Conservation (phyloP, 2,888 invertebrate species). For the Allacma fusca region DNA sequence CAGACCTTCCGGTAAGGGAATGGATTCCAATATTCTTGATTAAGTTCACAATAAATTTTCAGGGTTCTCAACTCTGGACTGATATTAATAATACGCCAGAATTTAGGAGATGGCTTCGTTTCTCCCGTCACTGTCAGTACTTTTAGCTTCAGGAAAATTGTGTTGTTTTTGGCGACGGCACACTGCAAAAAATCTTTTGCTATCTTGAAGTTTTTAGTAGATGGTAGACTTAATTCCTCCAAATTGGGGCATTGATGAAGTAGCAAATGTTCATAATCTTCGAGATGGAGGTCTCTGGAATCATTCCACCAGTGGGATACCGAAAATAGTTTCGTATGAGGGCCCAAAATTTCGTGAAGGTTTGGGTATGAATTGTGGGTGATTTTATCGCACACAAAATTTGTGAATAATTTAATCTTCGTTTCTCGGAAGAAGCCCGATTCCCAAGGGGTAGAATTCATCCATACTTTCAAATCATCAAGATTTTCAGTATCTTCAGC, state of each 20-base stretch:
- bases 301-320: slow-evolving; percentile 28
- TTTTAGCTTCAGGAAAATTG: not conserved
- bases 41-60: slow-evolving; percentile 1
- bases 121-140: not conserved
- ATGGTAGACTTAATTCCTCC: not conserved
- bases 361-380: not conserved
- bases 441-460: slow-evolving; percentile 4
- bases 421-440: not conserved
- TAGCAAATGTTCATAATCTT: slow-evolving; percentile 1
- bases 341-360: not conserved
- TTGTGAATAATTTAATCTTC: not conserved
- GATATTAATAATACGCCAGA: slow-evolving; percentile 15
- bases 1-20: not conserved
- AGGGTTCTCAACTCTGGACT: not conserved
- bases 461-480: not conserved
- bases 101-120: not conserved
- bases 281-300: not conserved
- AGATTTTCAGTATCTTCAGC: not conserved
- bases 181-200: not conserved
- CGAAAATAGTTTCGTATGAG: not conserved
- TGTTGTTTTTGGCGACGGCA: not conserved
- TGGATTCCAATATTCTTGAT: slow-evolving; percentile 3
- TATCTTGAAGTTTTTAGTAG: slow-evolving; percentile 6
- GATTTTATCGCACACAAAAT: slow-evolving; percentile 8
- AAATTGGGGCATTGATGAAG: not conserved